Evolutionary conservation across 2,888 invertebrate genomes (phyloP).

Genomic region (Spicauda simplicius): DNA sequence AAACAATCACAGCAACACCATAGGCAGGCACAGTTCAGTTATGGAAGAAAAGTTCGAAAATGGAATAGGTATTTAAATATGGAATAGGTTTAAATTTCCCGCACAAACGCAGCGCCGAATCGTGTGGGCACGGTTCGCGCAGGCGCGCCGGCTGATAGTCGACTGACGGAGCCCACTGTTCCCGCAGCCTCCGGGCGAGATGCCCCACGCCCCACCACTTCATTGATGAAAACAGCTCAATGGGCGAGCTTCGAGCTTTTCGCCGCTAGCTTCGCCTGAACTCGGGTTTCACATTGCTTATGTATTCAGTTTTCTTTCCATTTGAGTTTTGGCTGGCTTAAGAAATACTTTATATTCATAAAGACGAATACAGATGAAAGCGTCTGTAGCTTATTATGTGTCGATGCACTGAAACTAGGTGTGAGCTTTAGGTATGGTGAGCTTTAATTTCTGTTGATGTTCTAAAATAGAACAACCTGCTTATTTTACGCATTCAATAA

Average conservation of each 20-base stretch:
- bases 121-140: constrained; percentile 54
- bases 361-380: constrained; percentile 14
- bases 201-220: constrained; percentile 69
- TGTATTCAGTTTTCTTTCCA: constrained; percentile 33
- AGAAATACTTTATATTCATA: constrained; percentile 31
- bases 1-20: constrained; percentile 56
- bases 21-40: constrained; percentile 53
- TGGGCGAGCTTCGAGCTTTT: constrained; percentile 49
- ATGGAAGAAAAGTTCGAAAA: constrained; percentile 39
- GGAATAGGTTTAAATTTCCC: constrained; percentile 63
- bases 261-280: constrained; percentile 35
- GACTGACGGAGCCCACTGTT: constrained; percentile 49
- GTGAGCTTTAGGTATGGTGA: neutral
- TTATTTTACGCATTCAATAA: too few species aligned
- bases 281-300: constrained; percentile 23
- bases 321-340: constrained; percentile 23
- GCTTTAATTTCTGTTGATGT: too few species aligned
- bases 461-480: too few species aligned
- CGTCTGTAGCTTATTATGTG: constrained; percentile 14
- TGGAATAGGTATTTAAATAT: neutral
- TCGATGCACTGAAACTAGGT: constrained; percentile 24
- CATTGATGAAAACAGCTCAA: constrained; percentile 77
- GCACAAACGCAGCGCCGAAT: constrained; percentile 54
- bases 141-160: constrained; percentile 62
- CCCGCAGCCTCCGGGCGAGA: constrained; percentile 63